Conservation (phyloP, 2,888 invertebrate species). For the Diplolepis rosae region DNA sequence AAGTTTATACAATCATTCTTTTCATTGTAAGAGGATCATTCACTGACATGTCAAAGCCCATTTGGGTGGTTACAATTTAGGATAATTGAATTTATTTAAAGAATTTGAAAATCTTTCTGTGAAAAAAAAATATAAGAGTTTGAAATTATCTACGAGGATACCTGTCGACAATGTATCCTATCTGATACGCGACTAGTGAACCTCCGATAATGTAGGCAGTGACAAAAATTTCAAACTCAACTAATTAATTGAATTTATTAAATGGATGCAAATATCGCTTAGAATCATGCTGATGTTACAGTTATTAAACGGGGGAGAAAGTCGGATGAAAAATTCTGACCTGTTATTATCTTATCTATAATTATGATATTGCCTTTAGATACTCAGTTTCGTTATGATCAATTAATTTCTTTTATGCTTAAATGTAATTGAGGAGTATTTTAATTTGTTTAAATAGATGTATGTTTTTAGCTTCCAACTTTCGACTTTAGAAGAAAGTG, state of each 20-base stretch:
- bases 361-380: neutral
- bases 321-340: slow-evolving; percentile 1
- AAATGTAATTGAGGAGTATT: no score
- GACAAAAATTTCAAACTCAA: no score
- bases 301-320: neutral
- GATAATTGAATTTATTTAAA: slow-evolving; percentile 23
- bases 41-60: neutral
- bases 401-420: neutral
- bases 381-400: neutral
- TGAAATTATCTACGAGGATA: no score
- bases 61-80: neutral
- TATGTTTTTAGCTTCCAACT: neutral
- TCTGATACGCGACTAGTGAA: no score
- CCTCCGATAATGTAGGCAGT: no score
- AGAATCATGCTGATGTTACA: slow-evolving; percentile 3
- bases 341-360: slow-evolving; percentile 21
- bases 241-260: no score
- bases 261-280: neutral
- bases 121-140: no score
- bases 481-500: neutral
- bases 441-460: neutral
- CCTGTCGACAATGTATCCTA: no score
- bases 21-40: neutral
- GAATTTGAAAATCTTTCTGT: no score
- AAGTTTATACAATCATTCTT: slow-evolving; percentile 5